phyloP scores from a whole-genome alignment of 2,797 vertebrate species.

The Erpetoichthys calabaricus region DNA sequence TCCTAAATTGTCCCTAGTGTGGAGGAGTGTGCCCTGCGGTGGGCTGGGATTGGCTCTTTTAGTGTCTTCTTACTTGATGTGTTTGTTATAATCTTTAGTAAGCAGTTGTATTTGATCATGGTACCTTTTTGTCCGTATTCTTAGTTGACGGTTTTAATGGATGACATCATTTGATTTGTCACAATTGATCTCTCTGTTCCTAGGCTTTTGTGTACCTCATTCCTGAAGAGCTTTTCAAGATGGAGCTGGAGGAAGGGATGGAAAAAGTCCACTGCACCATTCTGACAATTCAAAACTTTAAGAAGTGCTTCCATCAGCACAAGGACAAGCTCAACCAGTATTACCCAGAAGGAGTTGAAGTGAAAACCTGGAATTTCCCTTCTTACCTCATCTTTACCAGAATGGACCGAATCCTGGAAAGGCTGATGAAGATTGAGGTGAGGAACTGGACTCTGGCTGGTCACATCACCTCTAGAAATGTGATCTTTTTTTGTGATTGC shows the following conservation, averaged over 20 bases:
- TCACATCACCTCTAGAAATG: neutral
- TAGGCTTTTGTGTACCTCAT: conserved; percentile 55
- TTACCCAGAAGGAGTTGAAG: conserved; percentile 15
- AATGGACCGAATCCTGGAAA: conserved; percentile 37
- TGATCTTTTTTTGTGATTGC: conserved; percentile 5
- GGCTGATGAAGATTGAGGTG: conserved; percentile 43
- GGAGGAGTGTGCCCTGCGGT: no score
- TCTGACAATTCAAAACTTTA: conserved; percentile 43
- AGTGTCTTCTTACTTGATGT: no score
- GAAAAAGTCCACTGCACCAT: conserved; percentile 45
- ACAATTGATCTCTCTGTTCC: neutral
- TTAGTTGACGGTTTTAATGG: no score
- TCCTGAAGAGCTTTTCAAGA: conserved; percentile 64
- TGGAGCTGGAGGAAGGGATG: conserved; percentile 53
- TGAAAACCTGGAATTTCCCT: conserved; percentile 50
- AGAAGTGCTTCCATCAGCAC: conserved; percentile 36
- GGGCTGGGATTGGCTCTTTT: no score
- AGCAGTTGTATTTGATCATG: no score
- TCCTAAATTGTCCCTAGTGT: no score
- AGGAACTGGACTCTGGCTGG: neutral
- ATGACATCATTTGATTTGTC: no score
- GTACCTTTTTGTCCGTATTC: no score
- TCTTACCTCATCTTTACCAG: conserved; percentile 40
- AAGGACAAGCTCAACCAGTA: conserved; percentile 27
- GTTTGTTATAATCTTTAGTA: no score